Percentiles rank a stretch among this genome's conserved stretches.
Conservation (phyloP, 2,113 vertebrate genomes). For the Vulpes vulpes region DNA sequence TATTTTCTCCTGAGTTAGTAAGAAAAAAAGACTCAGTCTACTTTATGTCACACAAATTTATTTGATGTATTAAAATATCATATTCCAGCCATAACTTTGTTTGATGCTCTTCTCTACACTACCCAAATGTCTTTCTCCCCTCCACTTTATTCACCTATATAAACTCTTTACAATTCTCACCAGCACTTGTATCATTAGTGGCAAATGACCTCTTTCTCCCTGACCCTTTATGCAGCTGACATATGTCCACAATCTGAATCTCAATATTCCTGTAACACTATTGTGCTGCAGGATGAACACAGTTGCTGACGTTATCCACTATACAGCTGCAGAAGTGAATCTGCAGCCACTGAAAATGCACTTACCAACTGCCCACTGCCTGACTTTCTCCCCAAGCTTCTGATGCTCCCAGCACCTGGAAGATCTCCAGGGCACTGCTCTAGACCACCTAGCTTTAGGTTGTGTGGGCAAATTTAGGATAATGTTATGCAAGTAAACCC, state of each 20-base stretch:
- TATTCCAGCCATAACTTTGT: neutral
- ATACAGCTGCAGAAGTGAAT: neutral
- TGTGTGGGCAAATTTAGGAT: neutral
- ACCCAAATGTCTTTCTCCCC: neutral
- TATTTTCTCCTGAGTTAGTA: neutral
- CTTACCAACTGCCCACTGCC: neutral
- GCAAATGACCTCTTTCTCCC: neutral
- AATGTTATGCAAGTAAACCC: neutral
- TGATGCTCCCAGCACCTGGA: neutral
- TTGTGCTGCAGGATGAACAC: neutral
- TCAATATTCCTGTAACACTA: neutral
- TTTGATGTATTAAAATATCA: neutral
- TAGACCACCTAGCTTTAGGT: neutral
- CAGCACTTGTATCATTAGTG: neutral
- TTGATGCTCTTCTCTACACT: neutral
- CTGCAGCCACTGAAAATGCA: neutral
- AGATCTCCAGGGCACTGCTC: neutral
- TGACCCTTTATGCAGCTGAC: neutral
- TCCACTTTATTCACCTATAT: neutral
- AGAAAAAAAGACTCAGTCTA: neutral
- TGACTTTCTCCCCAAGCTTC: neutral
- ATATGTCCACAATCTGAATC: neutral
- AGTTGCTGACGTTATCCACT: neutral
- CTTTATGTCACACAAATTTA: neutral
- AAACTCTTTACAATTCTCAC: neutral